Evolutionary conservation across 2,888 invertebrate genomes (phyloP).

Genomic region (Parnassius smintheus): DNA sequence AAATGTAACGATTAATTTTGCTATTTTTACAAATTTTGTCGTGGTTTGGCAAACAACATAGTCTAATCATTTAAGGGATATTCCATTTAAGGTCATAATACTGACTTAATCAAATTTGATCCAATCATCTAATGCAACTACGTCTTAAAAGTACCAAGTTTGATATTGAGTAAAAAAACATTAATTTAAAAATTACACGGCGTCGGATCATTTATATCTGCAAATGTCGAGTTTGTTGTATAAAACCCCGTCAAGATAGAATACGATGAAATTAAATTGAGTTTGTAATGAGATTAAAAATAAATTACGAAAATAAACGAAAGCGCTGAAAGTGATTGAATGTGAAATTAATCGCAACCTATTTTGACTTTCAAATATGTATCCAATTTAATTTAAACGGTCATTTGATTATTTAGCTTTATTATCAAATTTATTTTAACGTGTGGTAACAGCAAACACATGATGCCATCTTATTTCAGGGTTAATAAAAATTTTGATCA

Average conservation of each 20-base stretch:
- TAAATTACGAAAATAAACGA: constrained; percentile 9
- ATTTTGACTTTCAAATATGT: neutral
- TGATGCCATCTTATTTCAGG: no score
- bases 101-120: no score
- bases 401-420: neutral
- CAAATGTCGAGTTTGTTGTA: constrained; percentile 7
- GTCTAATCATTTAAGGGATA: no score
- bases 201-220: constrained; percentile 5
- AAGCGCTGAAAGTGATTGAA: constrained; percentile 7
- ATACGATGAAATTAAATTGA: constrained; percentile 10
- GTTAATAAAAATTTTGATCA: no score
- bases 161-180: constrained; percentile 1
- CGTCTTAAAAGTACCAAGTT: neutral
- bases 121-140: neutral
- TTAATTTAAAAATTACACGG: constrained; percentile 3
- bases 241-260: constrained; percentile 4
- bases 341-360: constrained; percentile 1
- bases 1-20: no score
- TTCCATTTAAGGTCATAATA: no score
- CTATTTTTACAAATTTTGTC: no score
- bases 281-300: constrained; percentile 18
- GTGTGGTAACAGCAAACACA: no score
- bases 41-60: no score
- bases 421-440: no score
- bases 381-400: constrained; percentile 1